phyloP scores from a whole-genome alignment of 2,797 vertebrate species.

The Poecilia picta region DNA sequence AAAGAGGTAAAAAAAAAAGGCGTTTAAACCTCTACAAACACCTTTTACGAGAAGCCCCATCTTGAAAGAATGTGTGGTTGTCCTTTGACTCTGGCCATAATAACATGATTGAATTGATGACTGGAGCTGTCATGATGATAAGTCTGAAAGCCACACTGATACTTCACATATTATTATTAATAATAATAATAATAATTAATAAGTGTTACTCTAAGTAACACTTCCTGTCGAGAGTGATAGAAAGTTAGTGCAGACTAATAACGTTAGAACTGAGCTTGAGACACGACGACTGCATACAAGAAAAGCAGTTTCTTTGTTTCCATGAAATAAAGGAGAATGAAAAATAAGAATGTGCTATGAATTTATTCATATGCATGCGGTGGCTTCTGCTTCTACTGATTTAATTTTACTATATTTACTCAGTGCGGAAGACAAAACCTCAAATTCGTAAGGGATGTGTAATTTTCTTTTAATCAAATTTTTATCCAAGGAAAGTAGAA shows the following conservation, averaged over 20 bases:
- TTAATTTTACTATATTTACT: not conserved
- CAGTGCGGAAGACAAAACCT: not conserved
- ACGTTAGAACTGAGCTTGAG: not conserved
- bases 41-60: not conserved
- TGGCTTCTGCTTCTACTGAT: not conserved
- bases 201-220: not conserved
- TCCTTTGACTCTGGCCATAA: not conserved
- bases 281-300: not conserved
- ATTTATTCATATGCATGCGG: constrained; percentile 59
- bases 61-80: not conserved
- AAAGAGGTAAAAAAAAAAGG: not conserved
- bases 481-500: not conserved
- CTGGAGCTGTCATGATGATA: not conserved
- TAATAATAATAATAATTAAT: too few species aligned
- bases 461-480: not conserved
- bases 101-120: not conserved
- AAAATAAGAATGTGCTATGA: constrained; percentile 20
- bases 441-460: not conserved
- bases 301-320: not conserved
- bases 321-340: not conserved
- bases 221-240: not conserved
- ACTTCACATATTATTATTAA: not conserved
- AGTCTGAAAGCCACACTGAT: constrained; percentile 1
- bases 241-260: not conserved
- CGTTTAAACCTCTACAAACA: not conserved